Percentiles rank a stretch among this genome's conserved stretches.
These are phyloP conservation scores for Cheirogaleus major DNA, from an alignment of 2,797 vertebrate genomes.

Conservation along the genomic window DNA sequence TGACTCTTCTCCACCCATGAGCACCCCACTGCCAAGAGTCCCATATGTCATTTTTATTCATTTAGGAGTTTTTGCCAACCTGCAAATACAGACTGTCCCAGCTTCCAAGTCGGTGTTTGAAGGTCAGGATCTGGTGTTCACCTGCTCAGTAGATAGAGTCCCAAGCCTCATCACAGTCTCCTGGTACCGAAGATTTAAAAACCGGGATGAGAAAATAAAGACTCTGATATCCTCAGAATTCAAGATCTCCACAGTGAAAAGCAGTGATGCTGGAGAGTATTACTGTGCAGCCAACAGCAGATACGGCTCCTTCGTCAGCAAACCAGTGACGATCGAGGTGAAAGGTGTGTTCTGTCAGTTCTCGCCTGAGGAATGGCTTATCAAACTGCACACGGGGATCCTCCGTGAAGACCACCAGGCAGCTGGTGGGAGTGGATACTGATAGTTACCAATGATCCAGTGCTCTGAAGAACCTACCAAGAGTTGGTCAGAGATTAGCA, in stretches of 20 bases:
- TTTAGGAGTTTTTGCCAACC: not conserved
- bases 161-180: not conserved
- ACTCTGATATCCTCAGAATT: not conserved
- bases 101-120: not conserved
- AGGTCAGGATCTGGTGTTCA: constrained; percentile 42
- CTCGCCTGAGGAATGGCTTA: not conserved
- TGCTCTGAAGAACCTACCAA: not conserved
- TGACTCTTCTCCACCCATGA: not conserved
- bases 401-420: not conserved
- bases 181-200: not conserved
- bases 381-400: not conserved
- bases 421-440: not conserved
- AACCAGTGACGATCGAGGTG: not conserved
- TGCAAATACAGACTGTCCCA: not conserved
- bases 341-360: not conserved
- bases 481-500: not conserved
- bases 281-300: not conserved
- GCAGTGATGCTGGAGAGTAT: not conserved
- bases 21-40: too few relatives aligned
- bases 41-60: not conserved
- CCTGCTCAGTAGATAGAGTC: not conserved
- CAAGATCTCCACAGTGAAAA: not conserved
- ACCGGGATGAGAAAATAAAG: rapidly evolving
- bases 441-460: not conserved
- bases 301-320: rapidly evolving